Evolutionary conservation across 2,113 vertebrate genomes (phyloP), one percentile per base, ranked within the genome.

Genomic region (Charina bottae): DNA sequence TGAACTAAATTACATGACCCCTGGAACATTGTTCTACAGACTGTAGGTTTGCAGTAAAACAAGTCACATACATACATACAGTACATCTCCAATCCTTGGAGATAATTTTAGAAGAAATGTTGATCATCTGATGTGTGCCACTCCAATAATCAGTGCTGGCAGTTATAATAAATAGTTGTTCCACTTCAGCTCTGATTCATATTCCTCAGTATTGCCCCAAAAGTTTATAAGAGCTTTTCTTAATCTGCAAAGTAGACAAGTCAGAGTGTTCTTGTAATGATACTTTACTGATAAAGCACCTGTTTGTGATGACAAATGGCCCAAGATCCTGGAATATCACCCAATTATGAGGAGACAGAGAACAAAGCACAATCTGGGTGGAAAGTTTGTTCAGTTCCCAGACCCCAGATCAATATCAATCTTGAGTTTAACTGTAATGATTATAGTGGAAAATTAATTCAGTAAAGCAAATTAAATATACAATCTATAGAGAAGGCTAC

Each of bases 271-370:
- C 92, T 93, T 78, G 0, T 85, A 89, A 91, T 87, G 89, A 88
- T 3, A 46, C 0, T 1, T 7, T 59, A 28, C 87, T 93, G 55
- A 56, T 33, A 91, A 91, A 86, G 24, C 90, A 0, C 2, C 60
- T 93, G 15, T 87, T 89, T 92, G 12, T 89, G 90, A 62, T 62
- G 2, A 59, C 88, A 95, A 95, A 95, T 89, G 60, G 59, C 24
- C 87, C 58, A 64, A 89, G 46, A 87, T 92, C 89, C n/a, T 96
- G 91, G 85, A 93, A 93, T 58, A 5, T 0, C 83, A 94, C 4
- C 13, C 91, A 21, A 90, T 93, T 95, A 85, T 64, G 15, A 85
- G 84, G 92, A 92, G 11, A 4, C 72, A 90, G 26, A 87, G 55
- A 91, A 28, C 85, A 2, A 3, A 89, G 1, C 8, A 33, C 64